Conservation (phyloP, 2,797 vertebrate species). For the Prunella strophiata region DNA sequence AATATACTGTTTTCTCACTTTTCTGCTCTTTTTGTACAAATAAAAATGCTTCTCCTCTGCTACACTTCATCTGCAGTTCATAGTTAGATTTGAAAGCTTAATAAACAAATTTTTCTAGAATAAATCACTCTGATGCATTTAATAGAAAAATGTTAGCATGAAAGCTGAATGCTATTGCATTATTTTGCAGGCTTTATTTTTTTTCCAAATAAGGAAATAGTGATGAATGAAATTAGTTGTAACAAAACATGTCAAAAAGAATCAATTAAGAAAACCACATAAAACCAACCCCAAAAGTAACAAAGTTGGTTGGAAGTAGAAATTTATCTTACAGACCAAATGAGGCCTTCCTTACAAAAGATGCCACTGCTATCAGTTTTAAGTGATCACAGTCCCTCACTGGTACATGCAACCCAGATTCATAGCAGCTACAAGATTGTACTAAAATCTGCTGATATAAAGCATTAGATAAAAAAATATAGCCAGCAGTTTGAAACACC, state of each 20-base stretch:
- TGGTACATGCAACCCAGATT: not conserved
- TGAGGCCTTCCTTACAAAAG: not conserved
- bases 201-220: not conserved
- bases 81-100: not conserved
- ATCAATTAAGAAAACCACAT: rapidly evolving
- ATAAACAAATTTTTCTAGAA: not conserved
- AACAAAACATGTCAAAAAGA: not conserved
- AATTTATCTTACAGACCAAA: not conserved
- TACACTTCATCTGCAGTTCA: not conserved
- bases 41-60: not conserved
- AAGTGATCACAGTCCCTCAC: not conserved
- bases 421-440: not conserved
- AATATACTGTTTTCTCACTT: not conserved
- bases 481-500: not conserved
- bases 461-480: not conserved
- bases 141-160: not conserved
- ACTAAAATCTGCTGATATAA: not conserved
- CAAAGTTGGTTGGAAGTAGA: not conserved
- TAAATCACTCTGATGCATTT: not conserved
- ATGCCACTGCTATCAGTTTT: not conserved
- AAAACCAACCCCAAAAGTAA: not conserved
- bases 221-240: not conserved
- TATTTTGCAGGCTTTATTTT: not conserved
- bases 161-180: not conserved
- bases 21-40: not conserved